Conservation (phyloP, 2,113 vertebrate species). For the Trochalopteron elliotii region DNA sequence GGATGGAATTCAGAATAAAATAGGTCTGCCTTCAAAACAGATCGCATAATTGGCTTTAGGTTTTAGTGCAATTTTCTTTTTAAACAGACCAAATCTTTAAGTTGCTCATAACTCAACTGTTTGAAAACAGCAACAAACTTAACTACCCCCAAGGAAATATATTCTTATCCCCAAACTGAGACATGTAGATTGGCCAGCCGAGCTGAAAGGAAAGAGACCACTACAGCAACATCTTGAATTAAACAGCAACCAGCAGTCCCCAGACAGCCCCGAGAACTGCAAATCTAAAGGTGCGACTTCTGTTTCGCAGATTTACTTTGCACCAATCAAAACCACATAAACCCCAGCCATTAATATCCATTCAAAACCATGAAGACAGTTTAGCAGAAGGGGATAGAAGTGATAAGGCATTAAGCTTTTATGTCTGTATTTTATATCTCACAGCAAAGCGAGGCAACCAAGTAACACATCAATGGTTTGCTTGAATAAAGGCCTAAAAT, state of each 20-base stretch:
- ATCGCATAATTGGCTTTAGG: conserved; percentile 52
- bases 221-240: conserved; percentile 37
- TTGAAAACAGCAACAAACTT: conserved; percentile 45
- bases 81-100: conserved; percentile 61
- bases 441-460: conserved; percentile 4
- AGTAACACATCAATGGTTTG: background rate
- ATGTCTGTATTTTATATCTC: background rate
- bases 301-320: conserved; percentile 6
- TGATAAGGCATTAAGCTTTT: conserved; percentile 40
- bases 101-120: conserved; percentile 43
- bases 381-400: background rate
- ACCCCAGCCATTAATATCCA: background rate
- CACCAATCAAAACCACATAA: conserved; percentile 20
- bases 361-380: conserved; percentile 22
- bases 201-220: background rate
- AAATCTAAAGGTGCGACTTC: conserved; percentile 33
- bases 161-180: conserved; percentile 28
- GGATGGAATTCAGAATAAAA: conserved; percentile 43
- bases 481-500: background rate
- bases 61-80: conserved; percentile 61
- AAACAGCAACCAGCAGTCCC: background rate
- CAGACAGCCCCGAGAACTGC: background rate
- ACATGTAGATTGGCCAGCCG: background rate
- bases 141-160: conserved; percentile 41
- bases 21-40: conserved; percentile 50